Evolutionary conservation across 2,113 vertebrate genomes (phyloP), one percentile per base, ranked within the genome.

Genomic region (Dinomys branickii): DNA sequence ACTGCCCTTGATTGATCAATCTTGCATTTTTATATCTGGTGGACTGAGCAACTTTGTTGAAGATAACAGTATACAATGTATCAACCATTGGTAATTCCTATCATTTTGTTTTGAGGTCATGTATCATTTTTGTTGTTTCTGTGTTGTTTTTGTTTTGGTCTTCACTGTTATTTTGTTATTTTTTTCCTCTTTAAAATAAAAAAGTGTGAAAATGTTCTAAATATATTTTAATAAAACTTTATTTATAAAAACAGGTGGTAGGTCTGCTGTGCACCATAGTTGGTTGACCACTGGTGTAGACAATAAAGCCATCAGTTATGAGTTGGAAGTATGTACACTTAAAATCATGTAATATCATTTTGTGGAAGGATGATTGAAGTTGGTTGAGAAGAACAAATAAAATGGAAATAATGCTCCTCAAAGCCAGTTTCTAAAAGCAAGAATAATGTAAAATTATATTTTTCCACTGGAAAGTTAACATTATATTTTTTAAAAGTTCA

Each of bases 361-460:
- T 61, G n/a, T 71, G 77, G 77, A 95, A 75, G 13, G 4, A 80
- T 0, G 13, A 3, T n/a, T 71, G 28, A 35, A 14, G 52, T 92
- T 50, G 7, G 7, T 58, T 73, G 56, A 12, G 4, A 11, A 82
- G 56, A 87, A 92, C 3, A 88, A 61, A 75, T 88, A 80, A 95
- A 95, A 22, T 3, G 69, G 69, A 94, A 96, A 81, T n/a, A 47
- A 44, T 96, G 90, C 54, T 97, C 7, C 38, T 67, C 80, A 54
- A 89, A 86, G 16, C 1, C 35, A 75, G 56, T 94, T 90, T 90
- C 44, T 85, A 80, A 90, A 88, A 78, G 41, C 26, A 81, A 82
- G 44, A 0, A 44, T 85, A 89, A 69, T 33, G 12, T 38, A 20
- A 91, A 84, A 69, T 71, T 54, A 17, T 14, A 26, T 9, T 87